Conservation (phyloP, 2,113 vertebrate genomes). For the Rhadina sibilatrix region DNA sequence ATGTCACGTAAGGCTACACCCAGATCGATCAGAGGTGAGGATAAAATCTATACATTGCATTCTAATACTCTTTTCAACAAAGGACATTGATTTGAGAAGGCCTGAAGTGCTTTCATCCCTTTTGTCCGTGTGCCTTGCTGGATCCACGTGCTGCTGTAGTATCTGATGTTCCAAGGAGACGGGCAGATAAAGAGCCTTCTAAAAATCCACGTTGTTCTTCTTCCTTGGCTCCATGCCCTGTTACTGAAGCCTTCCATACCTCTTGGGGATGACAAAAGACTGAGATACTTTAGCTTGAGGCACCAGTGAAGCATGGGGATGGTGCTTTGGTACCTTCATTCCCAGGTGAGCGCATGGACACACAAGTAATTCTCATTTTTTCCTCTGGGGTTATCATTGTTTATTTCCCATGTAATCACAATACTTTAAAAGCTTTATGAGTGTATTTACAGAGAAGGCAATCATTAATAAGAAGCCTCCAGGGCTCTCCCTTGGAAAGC, state of each 20-base stretch:
- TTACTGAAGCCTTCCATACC: neutral
- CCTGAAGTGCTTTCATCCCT: neutral
- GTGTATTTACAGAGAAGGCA: neutral
- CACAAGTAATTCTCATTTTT: neutral
- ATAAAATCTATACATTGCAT: neutral
- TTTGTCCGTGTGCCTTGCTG: neutral
- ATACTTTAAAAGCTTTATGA: neutral
- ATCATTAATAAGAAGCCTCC: neutral
- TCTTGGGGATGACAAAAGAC: neutral
- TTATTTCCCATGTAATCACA: neutral
- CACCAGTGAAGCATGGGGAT: neutral
- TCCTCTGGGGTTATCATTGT: neutral
- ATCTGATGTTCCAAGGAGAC: neutral
- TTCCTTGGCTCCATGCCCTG: neutral
- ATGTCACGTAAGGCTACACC: neutral
- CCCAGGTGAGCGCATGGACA: neutral
- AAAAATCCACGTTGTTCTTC: neutral
- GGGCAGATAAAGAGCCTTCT: neutral
- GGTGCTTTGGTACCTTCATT: neutral
- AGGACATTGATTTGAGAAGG: neutral
- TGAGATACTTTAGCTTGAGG: neutral
- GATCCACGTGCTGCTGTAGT: neutral
- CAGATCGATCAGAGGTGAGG: neutral
- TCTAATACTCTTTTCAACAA: neutral
- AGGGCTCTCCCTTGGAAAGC: neutral